Conservation (phyloP, 2,113 vertebrate genomes). For the Corythaixoides concolor region DNA sequence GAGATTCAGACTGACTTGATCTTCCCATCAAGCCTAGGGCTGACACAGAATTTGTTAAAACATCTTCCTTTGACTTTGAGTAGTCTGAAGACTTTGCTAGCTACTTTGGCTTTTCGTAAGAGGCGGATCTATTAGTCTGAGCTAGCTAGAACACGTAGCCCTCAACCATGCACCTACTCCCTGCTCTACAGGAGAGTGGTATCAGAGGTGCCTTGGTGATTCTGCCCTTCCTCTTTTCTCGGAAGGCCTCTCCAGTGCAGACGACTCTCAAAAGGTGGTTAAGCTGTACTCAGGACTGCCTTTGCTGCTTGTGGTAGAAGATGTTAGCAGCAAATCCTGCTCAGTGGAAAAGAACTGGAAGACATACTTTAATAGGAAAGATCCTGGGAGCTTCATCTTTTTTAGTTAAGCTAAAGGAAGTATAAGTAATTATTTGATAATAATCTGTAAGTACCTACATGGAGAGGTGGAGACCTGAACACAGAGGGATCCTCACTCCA, state of each 20-base stretch:
- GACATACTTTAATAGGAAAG: background rate
- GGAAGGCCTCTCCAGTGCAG: background rate
- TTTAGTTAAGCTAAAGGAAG: constrained; percentile 9
- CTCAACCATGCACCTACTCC: background rate
- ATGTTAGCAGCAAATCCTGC: background rate
- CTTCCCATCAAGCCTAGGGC: background rate
- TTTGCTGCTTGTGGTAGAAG: background rate
- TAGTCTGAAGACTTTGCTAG: background rate
- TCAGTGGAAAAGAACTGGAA: background rate
- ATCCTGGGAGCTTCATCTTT: background rate
- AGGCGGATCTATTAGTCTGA: background rate
- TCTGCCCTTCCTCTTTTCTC: background rate
- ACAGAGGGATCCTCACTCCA: background rate
- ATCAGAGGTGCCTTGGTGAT: background rate
- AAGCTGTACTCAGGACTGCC: background rate
- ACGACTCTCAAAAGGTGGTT: background rate
- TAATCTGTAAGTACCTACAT: background rate
- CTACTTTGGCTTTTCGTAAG: background rate
- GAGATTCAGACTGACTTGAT: background rate
- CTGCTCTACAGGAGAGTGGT: background rate
- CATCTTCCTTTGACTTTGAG: background rate
- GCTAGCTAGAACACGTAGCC: background rate
- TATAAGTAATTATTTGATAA: constrained; percentile 64
- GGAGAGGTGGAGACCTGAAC: constrained; percentile 22
- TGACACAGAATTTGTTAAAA: background rate